Evolutionary conservation across 2,888 invertebrate genomes (phyloP).

Genomic region (Dendrolimus pini): DNA sequence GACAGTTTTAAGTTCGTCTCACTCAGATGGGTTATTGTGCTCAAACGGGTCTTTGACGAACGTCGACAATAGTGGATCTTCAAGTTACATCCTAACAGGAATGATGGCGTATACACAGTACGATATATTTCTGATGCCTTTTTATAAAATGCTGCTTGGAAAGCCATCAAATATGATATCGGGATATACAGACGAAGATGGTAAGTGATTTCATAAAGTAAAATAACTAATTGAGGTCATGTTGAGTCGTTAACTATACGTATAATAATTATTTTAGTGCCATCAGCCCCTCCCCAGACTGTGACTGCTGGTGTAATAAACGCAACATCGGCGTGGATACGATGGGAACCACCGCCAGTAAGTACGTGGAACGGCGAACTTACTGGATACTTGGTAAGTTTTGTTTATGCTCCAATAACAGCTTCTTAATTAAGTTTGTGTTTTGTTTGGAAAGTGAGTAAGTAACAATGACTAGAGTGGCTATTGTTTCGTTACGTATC

Average conservation of each 20-base stretch:
- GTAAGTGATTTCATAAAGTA: constrained; percentile 39
- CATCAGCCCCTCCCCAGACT: constrained; percentile 86
- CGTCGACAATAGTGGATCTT: constrained; percentile 81
- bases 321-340: constrained; percentile 86
- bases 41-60: constrained; percentile 82
- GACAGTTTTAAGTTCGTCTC: constrained; percentile 37
- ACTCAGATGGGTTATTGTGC: constrained; percentile 42
- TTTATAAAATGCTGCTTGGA: constrained; percentile 91
- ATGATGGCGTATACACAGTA: constrained; percentile 91
- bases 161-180: constrained; percentile 94
- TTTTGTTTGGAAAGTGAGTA: constrained; percentile 14
- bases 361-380: constrained; percentile 87
- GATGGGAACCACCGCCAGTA: constrained; percentile 88
- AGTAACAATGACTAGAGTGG: constrained; percentile 8
- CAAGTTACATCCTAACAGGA: constrained; percentile 84
- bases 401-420: constrained; percentile 4
- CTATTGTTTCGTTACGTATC: too few species aligned
- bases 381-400: constrained; percentile 90
- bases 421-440: constrained; percentile 2
- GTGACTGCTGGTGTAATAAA: constrained; percentile 89
- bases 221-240: not conserved
- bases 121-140: constrained; percentile 94
- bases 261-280: constrained; percentile 75
- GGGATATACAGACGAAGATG: constrained; percentile 91
- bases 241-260: not conserved